Evolutionary conservation across 2,797 vertebrate species (phyloP), one percentile per base, ranked within the genome.

Genomic region (Bradypodion pumilum): DNA sequence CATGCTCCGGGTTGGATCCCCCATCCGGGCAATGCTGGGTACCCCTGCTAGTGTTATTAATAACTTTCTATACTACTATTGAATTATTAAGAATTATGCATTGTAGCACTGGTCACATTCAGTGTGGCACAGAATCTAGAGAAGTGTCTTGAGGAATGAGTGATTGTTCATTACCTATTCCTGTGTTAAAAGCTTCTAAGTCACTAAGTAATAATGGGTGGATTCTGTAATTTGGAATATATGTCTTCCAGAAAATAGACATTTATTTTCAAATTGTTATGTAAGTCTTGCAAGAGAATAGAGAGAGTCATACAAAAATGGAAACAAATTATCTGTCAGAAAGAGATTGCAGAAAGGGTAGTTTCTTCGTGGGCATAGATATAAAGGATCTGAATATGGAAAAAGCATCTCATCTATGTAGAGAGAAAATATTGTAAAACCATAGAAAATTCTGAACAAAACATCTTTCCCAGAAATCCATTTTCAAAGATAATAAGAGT

Each of bases 201-300:
- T 44, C 82, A 40, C 35, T 85, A 16, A 52, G 77, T 85, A 86
- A 46, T 77, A 85, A 46, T 75, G 59, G 78, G 68, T 75, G 42
- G 83, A 79, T 70, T 86, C n/a, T 90, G 78, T 76, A 66, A 78
- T 66, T 85, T 80, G 66, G 35, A 89, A 35, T 52, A 49, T 29
- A 73, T 81, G 73, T 88, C 85, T 75, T 87, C 62, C 49, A 72
- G 88, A 82, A 85, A 92, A 88, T 82, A 80, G 90, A 91, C 81
- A 89, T 89, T 89, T 89, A 82, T 59, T 88, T 84, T 90, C 89
- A 79, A 70, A 88, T 49, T 87, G 81, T 40, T 42, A 83, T 85
- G 84, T 8, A 82, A 83, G 86, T 63, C 9, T 42, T 75, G 68
- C 6, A 80, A 2, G 29, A 85, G 59, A 78, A 89, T 86, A 19